phyloP scores from a whole-genome alignment of 2,888 invertebrate genomes.

The Drosophila basisetae region DNA sequence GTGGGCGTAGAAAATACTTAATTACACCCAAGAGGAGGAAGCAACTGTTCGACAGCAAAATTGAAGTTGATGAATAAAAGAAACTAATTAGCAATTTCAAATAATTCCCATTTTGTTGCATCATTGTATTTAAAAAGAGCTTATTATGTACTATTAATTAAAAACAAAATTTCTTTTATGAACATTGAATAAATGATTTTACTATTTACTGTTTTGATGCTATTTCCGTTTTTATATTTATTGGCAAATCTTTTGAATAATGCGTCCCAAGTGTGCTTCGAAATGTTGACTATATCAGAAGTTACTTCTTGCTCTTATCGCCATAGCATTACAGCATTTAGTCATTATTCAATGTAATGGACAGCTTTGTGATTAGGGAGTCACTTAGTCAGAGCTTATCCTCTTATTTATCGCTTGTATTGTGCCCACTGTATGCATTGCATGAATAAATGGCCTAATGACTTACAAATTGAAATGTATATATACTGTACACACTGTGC shows the following conservation, averaged over 20 bases:
- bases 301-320: not conserved
- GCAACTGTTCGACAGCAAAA: not conserved
- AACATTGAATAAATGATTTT: not conserved
- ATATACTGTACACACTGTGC: conserved; percentile 14
- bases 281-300: not conserved
- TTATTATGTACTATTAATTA: not conserved
- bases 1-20: conserved; percentile 25
- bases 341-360: not conserved
- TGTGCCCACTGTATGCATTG: conserved; percentile 32
- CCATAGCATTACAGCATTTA: not conserved
- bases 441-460: conserved; percentile 44
- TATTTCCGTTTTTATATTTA: not conserved
- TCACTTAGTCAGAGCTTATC: not conserved
- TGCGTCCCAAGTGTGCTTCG: not conserved
- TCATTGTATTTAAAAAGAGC: not conserved
- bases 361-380: not conserved
- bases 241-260: not conserved
- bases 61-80: not conserved
- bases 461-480: conserved; percentile 44
- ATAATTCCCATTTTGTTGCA: not conserved
- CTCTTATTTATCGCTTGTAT: no score
- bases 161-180: not conserved
- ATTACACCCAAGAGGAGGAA: not conserved
- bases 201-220: not conserved
- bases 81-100: not conserved